These are phyloP conservation scores for Forbesichthys papilliferus DNA, from an alignment of 2,113 vertebrate genomes.

Conservation along the genomic window DNA sequence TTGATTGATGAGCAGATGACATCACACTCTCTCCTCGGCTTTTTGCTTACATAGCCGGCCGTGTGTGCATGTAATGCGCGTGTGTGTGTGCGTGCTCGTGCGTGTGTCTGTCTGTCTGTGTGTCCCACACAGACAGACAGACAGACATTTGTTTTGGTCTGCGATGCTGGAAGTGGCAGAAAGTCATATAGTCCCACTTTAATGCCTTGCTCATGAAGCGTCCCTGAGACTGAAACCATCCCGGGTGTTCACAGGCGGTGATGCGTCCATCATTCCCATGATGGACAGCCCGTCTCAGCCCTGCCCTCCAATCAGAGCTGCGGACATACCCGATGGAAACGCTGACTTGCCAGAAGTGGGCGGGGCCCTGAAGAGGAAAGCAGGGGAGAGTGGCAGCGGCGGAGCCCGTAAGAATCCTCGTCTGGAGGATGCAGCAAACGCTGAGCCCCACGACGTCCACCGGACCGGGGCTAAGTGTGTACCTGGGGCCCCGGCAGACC, in stretches of 20 bases:
- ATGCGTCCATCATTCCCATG: constrained; percentile 92
- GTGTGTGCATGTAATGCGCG: too few species aligned
- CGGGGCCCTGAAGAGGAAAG: constrained; percentile 39
- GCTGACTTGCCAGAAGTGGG: not conserved
- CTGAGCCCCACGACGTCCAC: constrained; percentile 74
- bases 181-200: too few species aligned
- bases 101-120: too few species aligned
- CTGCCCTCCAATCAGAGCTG: constrained; percentile 51
- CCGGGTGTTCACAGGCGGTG: constrained; percentile 81
- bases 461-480: constrained; percentile 95
- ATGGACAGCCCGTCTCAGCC: constrained; percentile 69
- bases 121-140: too few species aligned
- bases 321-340: not conserved
- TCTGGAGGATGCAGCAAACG: constrained; percentile 12
- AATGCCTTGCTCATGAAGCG: not conserved
- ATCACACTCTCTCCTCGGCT: too few species aligned
- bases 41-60: too few species aligned
- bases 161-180: too few species aligned
- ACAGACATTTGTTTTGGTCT: too few species aligned
- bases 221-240: not conserved
- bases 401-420: constrained; percentile 12
- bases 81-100: too few species aligned
- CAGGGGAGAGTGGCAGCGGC: not conserved
- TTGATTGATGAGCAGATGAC: too few species aligned
- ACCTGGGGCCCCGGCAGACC: constrained; percentile 77